A percentile compares a stretch with the other conserved stretches of the same genome.
Conservation (phyloP, 2,888 invertebrate genomes). For the Idaea straminata region DNA sequence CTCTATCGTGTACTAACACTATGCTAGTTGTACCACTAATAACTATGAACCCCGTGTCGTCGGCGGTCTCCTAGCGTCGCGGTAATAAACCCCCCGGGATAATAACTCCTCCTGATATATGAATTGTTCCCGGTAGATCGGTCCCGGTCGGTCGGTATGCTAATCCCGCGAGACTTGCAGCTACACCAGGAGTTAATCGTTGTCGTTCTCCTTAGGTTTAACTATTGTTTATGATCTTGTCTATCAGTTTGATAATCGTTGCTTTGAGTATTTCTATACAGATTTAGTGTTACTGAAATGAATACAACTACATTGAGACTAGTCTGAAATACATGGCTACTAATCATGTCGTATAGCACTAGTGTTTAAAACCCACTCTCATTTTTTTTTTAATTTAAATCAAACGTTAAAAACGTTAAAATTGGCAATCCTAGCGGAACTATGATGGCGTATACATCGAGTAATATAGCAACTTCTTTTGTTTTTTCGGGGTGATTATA, state of each 20-base stretch:
- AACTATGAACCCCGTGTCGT: background rate
- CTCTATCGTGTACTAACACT: background rate
- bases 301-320: too few species aligned
- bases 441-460: too few species aligned
- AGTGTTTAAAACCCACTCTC: too few species aligned
- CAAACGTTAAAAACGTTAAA: too few species aligned
- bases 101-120: background rate
- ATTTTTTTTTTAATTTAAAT: too few species aligned
- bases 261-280: background rate
- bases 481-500: too few species aligned
- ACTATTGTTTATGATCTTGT: background rate
- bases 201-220: background rate
- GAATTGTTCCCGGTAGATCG: background rate
- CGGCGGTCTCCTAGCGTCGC: background rate
- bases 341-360: too few species aligned
- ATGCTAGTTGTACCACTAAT: background rate
- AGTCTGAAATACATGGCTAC: too few species aligned
- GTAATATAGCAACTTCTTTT: too few species aligned
- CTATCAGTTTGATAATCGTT: background rate
- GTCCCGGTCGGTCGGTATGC: background rate
- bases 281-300: too few species aligned
- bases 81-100: background rate
- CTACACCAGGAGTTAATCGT: background rate
- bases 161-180: background rate
- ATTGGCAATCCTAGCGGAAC: too few species aligned